These are phyloP conservation scores for Cepaea hortensis DNA, from an alignment of 2,888 invertebrate species.

Conservation along the genomic window DNA sequence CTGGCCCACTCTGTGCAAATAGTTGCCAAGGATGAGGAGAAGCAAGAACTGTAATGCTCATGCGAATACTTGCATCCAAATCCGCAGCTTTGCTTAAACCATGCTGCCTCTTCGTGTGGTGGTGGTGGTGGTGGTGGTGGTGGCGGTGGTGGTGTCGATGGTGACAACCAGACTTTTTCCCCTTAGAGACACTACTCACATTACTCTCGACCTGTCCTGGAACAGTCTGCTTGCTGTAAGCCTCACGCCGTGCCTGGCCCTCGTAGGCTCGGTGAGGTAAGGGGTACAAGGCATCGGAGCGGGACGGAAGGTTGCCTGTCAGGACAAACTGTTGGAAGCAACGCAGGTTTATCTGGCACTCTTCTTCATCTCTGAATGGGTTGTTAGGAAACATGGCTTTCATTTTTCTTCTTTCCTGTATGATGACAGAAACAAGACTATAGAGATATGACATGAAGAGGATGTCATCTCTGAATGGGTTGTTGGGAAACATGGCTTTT, in stretches of 20 bases:
- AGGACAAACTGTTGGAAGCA: slow-evolving; percentile 82
- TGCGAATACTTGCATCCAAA: slow-evolving; percentile 33
- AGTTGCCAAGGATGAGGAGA: background rate
- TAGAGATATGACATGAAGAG: background rate
- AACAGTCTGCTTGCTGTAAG: background rate
- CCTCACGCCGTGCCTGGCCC: slow-evolving; percentile 24
- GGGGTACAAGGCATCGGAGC: slow-evolving; percentile 61
- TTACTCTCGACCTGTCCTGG: slow-evolving; percentile 31
- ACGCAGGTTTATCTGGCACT: slow-evolving; percentile 86
- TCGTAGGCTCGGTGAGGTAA: slow-evolving; percentile 68
- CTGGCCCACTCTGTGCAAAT: slow-evolving; percentile 6
- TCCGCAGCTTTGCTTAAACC: slow-evolving; percentile 18
- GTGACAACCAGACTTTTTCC: slow-evolving; percentile 26
- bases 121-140: slow-evolving; percentile 35
- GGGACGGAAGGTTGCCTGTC: slow-evolving; percentile 55
- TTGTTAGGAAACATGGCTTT: slow-evolving; percentile 89
- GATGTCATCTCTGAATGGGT: slow-evolving; percentile 84
- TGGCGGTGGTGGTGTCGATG: slow-evolving; percentile 49
- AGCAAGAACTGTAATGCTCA: slow-evolving; percentile 20
- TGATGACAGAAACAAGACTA: slow-evolving; percentile 42
- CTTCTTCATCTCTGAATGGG: slow-evolving; percentile 84
- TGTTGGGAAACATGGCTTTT: slow-evolving; percentile 88
- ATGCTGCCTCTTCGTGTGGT: slow-evolving; percentile 32
- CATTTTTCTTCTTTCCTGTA: slow-evolving; percentile 87
- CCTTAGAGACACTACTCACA: slow-evolving; percentile 12